phyloP scores from a whole-genome alignment of 1,140 invertebrate species.

The Dreissena polymorpha region DNA sequence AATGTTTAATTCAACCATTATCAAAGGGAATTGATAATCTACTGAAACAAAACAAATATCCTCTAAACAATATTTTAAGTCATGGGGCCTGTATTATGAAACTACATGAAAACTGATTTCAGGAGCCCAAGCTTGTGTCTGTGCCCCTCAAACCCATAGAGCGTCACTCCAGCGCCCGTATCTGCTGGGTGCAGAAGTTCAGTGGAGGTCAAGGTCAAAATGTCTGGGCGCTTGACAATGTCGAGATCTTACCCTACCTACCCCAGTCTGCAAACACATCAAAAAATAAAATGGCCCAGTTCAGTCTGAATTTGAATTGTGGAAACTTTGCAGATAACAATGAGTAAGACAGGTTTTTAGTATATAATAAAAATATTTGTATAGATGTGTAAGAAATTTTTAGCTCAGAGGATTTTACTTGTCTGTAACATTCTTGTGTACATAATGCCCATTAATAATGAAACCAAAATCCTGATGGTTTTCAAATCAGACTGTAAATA shows the following conservation, averaged over 20 bases:
- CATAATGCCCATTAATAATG: too few species aligned
- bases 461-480: too few species aligned
- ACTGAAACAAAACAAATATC: too few species aligned
- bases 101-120: neutral
- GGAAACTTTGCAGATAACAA: conserved; percentile 60
- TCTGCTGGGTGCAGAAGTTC: conserved; percentile 78
- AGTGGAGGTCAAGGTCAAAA: conserved; percentile 71
- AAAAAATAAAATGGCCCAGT: conserved; percentile 73
- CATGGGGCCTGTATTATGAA: too few species aligned
- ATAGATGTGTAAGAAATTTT: neutral
- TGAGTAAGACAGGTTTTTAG: conserved; percentile 50
- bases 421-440: too few species aligned
- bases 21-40: too few species aligned
- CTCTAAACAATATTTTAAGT: too few species aligned
- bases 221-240: conserved; percentile 77
- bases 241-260: conserved; percentile 72
- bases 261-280: conserved; percentile 57
- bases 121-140: conserved; percentile 65
- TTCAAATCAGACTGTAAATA: too few species aligned
- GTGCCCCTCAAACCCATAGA: conserved; percentile 56
- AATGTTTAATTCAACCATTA: too few species aligned
- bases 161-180: conserved; percentile 59
- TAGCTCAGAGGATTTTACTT: neutral
- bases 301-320: conserved; percentile 73
- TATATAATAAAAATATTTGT: neutral